phyloP scores from a whole-genome alignment of 2,888 invertebrate species.

The Resseliella maxima region DNA sequence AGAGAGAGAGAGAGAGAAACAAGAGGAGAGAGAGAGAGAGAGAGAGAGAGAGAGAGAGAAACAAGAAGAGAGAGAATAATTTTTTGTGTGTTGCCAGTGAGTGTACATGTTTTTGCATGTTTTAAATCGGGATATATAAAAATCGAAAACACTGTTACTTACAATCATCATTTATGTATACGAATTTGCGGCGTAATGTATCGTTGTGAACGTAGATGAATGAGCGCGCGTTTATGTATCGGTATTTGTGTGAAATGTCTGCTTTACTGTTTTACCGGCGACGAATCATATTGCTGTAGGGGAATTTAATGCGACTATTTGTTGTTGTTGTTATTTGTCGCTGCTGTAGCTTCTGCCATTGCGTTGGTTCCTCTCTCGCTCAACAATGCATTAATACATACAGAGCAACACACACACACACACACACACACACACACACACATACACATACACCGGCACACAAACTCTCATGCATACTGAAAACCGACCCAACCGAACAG shows the following conservation, averaged over 20 bases:
- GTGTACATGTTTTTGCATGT: conserved; percentile 25
- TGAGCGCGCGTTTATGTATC: background rate
- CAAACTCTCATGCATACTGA: too few species aligned
- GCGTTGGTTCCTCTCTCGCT: background rate
- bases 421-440: background rate
- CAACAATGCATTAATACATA: too few species aligned
- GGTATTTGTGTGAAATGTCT: conserved; percentile 14
- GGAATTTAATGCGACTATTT: conserved; percentile 25
- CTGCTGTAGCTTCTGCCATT: background rate
- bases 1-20: too few species aligned
- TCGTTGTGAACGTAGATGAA: background rate
- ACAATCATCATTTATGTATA: background rate
- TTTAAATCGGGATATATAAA: background rate
- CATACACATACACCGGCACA: too few species aligned
- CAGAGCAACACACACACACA: background rate
- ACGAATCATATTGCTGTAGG: conserved; percentile 48
- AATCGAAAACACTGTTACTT: background rate
- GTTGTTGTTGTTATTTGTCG: conserved; percentile 16
- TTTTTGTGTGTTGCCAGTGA: background rate
- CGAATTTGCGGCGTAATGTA: background rate
- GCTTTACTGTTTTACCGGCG: background rate
- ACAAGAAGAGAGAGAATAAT: too few species aligned
- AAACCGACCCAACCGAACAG: too few species aligned
- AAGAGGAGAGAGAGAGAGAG: background rate
- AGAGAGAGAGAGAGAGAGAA: too few species aligned